Evolutionary conservation across 2,888 invertebrate genomes (phyloP).

Genomic region (Stenichneumon culpator): DNA sequence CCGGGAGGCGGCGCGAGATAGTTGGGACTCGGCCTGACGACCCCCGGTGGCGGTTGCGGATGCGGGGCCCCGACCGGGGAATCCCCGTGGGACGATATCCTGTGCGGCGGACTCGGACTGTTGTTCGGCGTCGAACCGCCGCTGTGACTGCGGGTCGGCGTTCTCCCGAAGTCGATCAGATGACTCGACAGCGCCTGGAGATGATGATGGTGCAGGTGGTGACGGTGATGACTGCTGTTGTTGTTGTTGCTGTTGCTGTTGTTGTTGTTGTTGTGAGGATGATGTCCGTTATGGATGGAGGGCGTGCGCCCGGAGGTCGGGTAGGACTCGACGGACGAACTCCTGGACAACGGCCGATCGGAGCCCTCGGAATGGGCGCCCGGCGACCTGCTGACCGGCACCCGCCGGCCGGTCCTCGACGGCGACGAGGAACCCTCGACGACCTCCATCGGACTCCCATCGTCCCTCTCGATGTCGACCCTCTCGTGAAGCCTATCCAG

Average conservation of each 20-base stretch:
- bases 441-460: slow-evolving; percentile 80
- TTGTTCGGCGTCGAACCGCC: slow-evolving; percentile 83
- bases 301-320: slow-evolving; percentile 83
- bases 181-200: slow-evolving; percentile 75
- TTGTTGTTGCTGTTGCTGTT: slow-evolving; percentile 64
- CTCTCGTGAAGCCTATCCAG: slow-evolving; percentile 78
- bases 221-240: slow-evolving; percentile 71
- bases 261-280: slow-evolving; percentile 65
- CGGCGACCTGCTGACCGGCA: slow-evolving; percentile 83
- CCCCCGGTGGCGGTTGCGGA: slow-evolving; percentile 87
- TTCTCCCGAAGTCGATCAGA: slow-evolving; percentile 76
- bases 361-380: slow-evolving; percentile 86
- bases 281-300: slow-evolving; percentile 84
- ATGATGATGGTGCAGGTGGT: slow-evolving; percentile 75
- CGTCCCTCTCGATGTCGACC: slow-evolving; percentile 79
- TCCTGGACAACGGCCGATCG: slow-evolving; percentile 82
- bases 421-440: slow-evolving; percentile 83
- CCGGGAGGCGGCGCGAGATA: slow-evolving; percentile 84
- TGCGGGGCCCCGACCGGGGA: slow-evolving; percentile 82
- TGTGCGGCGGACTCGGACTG: slow-evolving; percentile 83
- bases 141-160: slow-evolving; percentile 81
- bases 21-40: slow-evolving; percentile 86
- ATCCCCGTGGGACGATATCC: slow-evolving; percentile 78
- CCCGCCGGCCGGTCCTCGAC: slow-evolving; percentile 76
- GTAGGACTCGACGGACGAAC: slow-evolving; percentile 83